Evolutionary conservation across 2,797 vertebrate genomes (phyloP).

Genomic region (Ispidina picta): DNA sequence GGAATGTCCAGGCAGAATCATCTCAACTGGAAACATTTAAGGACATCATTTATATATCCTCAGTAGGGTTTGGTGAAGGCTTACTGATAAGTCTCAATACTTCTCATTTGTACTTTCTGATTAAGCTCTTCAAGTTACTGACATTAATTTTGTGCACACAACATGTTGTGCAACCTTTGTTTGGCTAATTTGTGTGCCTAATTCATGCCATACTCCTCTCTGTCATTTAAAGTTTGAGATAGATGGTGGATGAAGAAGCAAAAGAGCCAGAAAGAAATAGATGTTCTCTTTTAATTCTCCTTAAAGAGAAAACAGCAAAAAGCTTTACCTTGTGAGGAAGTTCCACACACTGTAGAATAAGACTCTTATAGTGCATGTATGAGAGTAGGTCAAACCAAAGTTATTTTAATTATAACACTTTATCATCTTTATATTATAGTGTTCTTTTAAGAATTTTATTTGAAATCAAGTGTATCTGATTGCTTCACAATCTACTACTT

Average conservation of each 20-base stretch:
- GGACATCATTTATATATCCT: background rate
- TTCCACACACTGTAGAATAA: background rate
- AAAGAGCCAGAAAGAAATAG: background rate
- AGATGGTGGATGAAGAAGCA: background rate
- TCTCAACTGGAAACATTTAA: background rate
- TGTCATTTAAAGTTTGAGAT: background rate
- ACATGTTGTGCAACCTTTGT: background rate
- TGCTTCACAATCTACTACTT: background rate
- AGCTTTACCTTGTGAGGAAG: constrained; percentile 22
- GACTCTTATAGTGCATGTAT: background rate
- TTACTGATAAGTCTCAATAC: background rate
- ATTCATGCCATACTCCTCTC: background rate
- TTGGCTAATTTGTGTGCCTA: background rate
- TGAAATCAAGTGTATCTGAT: background rate
- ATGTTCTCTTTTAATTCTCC: background rate
- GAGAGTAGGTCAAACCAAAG: constrained; percentile 1
- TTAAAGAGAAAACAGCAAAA: background rate
- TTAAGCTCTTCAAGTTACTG: background rate
- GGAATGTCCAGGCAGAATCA: background rate
- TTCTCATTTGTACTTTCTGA: background rate
- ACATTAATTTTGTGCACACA: background rate
- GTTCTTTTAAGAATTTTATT: background rate
- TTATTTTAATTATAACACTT: background rate
- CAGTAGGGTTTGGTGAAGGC: background rate
- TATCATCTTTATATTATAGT: background rate